Evolutionary conservation across 2,888 invertebrate genomes (phyloP).

Genomic region (Drosophila mimica): DNA sequence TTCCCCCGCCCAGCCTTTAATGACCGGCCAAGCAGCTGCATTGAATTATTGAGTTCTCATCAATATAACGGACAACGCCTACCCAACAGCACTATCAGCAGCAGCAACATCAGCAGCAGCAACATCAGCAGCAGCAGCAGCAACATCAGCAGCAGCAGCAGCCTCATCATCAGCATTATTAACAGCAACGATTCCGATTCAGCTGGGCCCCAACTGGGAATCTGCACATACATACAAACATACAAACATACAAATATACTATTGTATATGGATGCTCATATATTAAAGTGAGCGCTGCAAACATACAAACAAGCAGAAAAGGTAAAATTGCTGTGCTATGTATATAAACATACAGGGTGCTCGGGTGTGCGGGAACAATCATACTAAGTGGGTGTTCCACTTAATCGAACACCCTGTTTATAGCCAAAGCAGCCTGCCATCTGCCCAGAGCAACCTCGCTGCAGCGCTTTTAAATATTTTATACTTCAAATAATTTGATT

Average conservation of each 20-base stretch:
- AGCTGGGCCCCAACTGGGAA: slow-evolving; percentile 49
- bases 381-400: slow-evolving; percentile 1
- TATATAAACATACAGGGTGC: slow-evolving; percentile 40
- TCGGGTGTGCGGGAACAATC: not conserved
- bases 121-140: slow-evolving; percentile 6
- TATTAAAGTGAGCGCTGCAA: slow-evolving; percentile 51
- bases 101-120: slow-evolving; percentile 49
- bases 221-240: slow-evolving; percentile 2
- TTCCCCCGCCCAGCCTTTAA: slow-evolving; percentile 41
- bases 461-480: slow-evolving; percentile 69
- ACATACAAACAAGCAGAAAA: slow-evolving; percentile 32
- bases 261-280: slow-evolving; percentile 45
- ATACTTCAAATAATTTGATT: slow-evolving; percentile 76
- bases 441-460: slow-evolving; percentile 19
- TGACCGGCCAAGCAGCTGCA: slow-evolving; percentile 47
- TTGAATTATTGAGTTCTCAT: slow-evolving; percentile 67
- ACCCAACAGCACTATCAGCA: not conserved
- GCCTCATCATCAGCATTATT: slow-evolving; percentile 56
- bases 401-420: slow-evolving; percentile 20
- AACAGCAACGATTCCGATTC: slow-evolving; percentile 59
- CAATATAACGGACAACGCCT: slow-evolving; percentile 37
- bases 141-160: slow-evolving; percentile 11
- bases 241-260: slow-evolving; percentile 6
- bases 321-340: slow-evolving; percentile 34
- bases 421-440: slow-evolving; percentile 1